These are phyloP conservation scores for Oostethus manadensis DNA, from an alignment of 2,113 vertebrate species.

Conservation along the genomic window DNA sequence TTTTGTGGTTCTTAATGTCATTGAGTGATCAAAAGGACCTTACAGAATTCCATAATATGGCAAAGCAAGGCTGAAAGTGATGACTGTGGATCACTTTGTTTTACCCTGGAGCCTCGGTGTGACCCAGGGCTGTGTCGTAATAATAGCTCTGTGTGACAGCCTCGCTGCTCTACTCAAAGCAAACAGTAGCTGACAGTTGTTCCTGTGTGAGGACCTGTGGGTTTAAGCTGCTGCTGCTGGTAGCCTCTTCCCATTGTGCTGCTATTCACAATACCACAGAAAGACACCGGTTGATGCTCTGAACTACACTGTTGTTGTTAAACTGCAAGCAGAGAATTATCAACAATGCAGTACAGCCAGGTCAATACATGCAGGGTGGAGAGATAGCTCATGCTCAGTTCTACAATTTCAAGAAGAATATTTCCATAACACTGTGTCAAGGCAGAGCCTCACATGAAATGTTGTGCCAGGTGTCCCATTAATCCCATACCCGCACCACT, in stretches of 20 bases:
- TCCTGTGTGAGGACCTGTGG: conserved; percentile 31
- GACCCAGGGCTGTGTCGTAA: conserved; percentile 52
- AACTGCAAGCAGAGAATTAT: conserved; percentile 15
- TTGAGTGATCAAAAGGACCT: conserved; percentile 10
- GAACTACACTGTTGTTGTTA: conserved; percentile 23
- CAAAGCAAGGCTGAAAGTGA: conserved; percentile 36
- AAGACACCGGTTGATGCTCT: conserved; percentile 21
- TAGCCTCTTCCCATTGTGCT: conserved; percentile 23
- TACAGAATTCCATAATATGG: conserved; percentile 25
- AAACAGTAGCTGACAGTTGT: conserved; percentile 57
- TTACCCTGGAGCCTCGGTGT: conserved; percentile 40
- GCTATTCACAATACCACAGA: conserved; percentile 31
- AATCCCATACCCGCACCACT: conserved; percentile 14
- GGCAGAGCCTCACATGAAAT: conserved; percentile 18
- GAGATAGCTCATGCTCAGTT: conserved; percentile 24
- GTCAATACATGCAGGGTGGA: conserved; percentile 20
- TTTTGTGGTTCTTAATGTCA: conserved; percentile 17
- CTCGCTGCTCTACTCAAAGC: conserved; percentile 51
- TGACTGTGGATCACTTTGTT: conserved; percentile 55
- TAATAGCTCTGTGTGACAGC: conserved; percentile 59
- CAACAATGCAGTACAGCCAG: conserved; percentile 54
- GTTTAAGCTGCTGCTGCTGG: conserved; percentile 29
- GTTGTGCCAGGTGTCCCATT: conserved; percentile 40
- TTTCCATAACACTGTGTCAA: not conserved
- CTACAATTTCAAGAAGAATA: not conserved